These are phyloP conservation scores for Liasis olivaceus DNA, from an alignment of 2,797 vertebrate genomes.

Conservation along the genomic window DNA sequence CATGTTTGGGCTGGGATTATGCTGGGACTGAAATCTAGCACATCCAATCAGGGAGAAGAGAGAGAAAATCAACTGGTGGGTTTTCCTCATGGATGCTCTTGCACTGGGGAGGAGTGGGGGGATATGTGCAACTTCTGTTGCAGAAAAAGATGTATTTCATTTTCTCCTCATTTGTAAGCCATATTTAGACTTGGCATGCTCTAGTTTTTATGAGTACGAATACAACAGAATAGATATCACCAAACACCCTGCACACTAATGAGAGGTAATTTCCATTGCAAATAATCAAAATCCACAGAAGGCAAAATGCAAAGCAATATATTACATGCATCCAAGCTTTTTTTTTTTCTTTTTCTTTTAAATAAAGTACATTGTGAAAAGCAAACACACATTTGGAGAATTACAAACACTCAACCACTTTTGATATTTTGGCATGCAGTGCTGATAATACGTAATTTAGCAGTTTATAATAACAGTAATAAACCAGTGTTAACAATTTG, in stretches of 20 bases:
- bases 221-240: neutral
- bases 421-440: slow-evolving; percentile 18
- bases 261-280: slow-evolving; percentile 10
- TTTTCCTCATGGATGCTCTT: neutral
- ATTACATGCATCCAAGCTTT: neutral
- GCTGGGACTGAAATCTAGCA: neutral
- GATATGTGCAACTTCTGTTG: neutral
- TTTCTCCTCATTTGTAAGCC: neutral
- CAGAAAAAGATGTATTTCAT: neutral
- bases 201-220: neutral
- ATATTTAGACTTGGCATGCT: neutral
- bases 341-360: neutral
- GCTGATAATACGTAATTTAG: slow-evolving; percentile 8
- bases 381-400: neutral
- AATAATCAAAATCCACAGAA: slow-evolving; percentile 6
- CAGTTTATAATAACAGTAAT: neutral
- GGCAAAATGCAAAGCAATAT: neutral
- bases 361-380: slow-evolving; percentile 1
- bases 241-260: neutral
- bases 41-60: too few species aligned
- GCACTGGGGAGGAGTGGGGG: too few species aligned
- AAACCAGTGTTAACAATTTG: neutral
- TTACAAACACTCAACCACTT: neutral
- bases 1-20: neutral
- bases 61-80: neutral